These are phyloP conservation scores for Drosophila neocordata DNA, from an alignment of 1,140 invertebrate species.

Conservation along the genomic window DNA sequence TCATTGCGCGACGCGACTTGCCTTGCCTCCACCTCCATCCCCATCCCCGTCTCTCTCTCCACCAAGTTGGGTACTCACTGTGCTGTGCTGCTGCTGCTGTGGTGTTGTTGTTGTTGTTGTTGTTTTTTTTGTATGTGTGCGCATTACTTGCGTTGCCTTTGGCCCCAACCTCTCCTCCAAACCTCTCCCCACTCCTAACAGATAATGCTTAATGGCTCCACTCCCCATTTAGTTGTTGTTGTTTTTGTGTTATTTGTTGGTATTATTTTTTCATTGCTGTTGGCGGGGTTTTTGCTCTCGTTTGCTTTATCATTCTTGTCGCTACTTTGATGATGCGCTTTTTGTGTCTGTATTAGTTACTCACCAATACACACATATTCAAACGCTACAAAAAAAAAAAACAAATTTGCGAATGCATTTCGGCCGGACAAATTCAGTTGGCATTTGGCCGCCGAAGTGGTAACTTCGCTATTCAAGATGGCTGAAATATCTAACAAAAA, in stretches of 20 bases:
- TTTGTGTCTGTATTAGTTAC: conserved; percentile 20
- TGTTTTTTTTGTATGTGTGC: conserved; percentile 23
- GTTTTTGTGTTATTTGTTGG: conserved; percentile 21
- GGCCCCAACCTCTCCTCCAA: conserved; percentile 36
- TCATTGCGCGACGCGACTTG: conserved; percentile 64
- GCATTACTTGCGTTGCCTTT: conserved; percentile 64
- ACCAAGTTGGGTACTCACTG: conserved; percentile 18
- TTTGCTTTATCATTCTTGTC: conserved; percentile 68
- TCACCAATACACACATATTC: conserved; percentile 10
- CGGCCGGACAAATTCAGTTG: conserved; percentile 20
- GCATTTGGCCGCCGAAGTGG: not conserved
- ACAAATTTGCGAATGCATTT: conserved; percentile 38
- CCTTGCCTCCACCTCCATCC: conserved; percentile 19
- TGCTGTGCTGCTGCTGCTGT: conserved; percentile 3
- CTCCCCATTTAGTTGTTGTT: conserved; percentile 45
- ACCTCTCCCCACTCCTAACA: conserved; percentile 27
- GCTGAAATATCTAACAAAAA: not conserved
- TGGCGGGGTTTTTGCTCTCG: conserved; percentile 66
- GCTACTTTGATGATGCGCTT: conserved; percentile 55
- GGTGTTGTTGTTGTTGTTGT: conserved; percentile 22
- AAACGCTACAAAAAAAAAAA: conserved; percentile 22
- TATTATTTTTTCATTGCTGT: conserved; percentile 36
- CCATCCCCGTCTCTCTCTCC: conserved; percentile 26
- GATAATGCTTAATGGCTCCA: conserved; percentile 68
- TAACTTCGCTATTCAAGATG: not conserved